Evolutionary conservation across 30 jellyfish, hydroid and myxozoan species (phyloP).

Genomic region (Aurelia sp.): DNA sequence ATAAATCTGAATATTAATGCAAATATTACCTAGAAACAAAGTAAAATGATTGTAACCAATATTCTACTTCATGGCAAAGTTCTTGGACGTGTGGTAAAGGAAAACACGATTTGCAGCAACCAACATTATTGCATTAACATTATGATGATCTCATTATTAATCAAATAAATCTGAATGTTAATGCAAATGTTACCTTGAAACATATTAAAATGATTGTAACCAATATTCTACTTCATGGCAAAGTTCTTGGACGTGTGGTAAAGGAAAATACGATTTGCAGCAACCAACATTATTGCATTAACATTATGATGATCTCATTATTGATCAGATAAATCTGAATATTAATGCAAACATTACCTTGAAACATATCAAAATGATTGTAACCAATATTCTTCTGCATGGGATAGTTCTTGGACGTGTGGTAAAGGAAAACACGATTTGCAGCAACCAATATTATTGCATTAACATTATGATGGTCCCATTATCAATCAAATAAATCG

Average conservation of each 20-base stretch:
- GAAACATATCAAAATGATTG: slow-evolving; percentile 6
- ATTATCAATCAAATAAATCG: not conserved
- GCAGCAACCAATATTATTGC: not conserved
- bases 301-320: no score
- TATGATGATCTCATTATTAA: no score
- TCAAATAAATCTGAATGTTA: not conserved
- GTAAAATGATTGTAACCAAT: no score
- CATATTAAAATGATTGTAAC: not conserved
- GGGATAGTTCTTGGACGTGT: not conserved
- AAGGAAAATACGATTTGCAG: not conserved
- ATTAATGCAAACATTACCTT: slow-evolving; percentile 18
- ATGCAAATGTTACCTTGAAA: slow-evolving; percentile 25
- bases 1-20: no score
- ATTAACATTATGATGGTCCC: no score
- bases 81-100: not conserved
- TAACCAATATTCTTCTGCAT: not conserved
- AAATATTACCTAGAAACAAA: no score
- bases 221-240: slow-evolving; percentile 7
- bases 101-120: not conserved
- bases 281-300: not conserved
- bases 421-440: not conserved
- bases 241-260: not conserved
- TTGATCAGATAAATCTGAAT: not conserved
- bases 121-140: not conserved
- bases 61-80: not conserved